Conservation (phyloP, 1,140 invertebrate species). For the Bombus superbus region DNA sequence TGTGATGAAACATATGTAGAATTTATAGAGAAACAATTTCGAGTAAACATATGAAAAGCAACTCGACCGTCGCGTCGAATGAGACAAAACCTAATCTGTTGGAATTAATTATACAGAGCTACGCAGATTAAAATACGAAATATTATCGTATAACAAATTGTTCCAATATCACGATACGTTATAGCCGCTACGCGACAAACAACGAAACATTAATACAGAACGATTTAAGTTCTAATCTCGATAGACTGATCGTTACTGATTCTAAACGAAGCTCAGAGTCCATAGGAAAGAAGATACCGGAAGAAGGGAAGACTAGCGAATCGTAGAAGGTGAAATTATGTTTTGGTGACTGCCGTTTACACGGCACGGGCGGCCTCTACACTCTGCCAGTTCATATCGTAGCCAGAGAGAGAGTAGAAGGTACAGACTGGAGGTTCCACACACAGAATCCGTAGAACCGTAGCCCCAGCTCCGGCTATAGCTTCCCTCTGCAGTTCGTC, state of each 20-base stretch:
- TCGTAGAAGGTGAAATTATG: constrained; percentile 67
- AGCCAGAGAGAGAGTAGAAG: constrained; percentile 20
- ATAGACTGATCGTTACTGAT: background rate
- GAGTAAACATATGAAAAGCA: too few relatives aligned
- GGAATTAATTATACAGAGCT: background rate
- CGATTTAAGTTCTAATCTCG: constrained; percentile 9
- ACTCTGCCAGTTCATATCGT: constrained; percentile 55
- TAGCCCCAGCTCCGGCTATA: constrained; percentile 61
- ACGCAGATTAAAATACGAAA: background rate
- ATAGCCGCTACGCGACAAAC: background rate
- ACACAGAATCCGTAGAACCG: constrained; percentile 61
- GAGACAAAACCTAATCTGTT: background rate
- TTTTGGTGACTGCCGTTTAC: constrained; percentile 69
- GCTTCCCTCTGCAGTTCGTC: constrained; percentile 71
- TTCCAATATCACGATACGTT: background rate
- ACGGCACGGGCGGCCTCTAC: constrained; percentile 51
- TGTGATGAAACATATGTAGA: too few relatives aligned
- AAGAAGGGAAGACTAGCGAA: constrained; percentile 48
- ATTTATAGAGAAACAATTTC: too few relatives aligned
- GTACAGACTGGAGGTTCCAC: constrained; percentile 48
- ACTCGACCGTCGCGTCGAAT: background rate
- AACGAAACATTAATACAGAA: background rate
- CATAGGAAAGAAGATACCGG: constrained; percentile 28
- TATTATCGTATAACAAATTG: background rate
- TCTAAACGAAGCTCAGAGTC: constrained; percentile 15